phyloP scores from a whole-genome alignment of 2,797 vertebrate genomes.

The Spheniscus humboldti region DNA sequence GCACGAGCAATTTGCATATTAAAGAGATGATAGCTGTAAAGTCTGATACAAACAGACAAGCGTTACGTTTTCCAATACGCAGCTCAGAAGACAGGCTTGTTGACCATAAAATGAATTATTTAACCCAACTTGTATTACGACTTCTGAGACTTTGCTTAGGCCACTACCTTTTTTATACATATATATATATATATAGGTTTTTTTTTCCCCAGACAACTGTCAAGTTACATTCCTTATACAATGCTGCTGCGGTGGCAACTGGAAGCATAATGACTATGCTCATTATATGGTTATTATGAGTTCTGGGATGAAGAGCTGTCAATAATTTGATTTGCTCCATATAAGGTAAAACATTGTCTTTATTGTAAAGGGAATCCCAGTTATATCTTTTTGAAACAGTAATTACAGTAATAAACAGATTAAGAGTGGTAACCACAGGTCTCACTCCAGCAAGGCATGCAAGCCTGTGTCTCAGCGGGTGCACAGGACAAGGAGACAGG shows the following conservation, averaged over 20 bases:
- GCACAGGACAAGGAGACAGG: background rate
- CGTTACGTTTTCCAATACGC: conserved; percentile 4
- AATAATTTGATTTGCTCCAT: background rate
- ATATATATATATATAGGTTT: background rate
- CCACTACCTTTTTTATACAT: background rate
- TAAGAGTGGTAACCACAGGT: background rate
- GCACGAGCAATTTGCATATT: conserved; percentile 36
- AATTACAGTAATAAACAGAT: background rate
- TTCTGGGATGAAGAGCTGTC: conserved; percentile 4
- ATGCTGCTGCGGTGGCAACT: background rate
- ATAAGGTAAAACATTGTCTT: background rate
- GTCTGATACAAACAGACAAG: conserved; percentile 58
- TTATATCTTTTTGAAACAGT: background rate
- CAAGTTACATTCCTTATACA: background rate
- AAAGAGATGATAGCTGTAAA: conserved; percentile 56
- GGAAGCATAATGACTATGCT: background rate
- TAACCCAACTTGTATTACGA: conserved; percentile 18
- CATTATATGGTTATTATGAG: conserved; percentile 8
- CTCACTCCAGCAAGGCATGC: background rate
- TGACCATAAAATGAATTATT: conserved; percentile 32
- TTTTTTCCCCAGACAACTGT: background rate
- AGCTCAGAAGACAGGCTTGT: conserved; percentile 31
- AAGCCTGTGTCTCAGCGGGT: background rate
- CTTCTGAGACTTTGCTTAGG: conserved; percentile 9
- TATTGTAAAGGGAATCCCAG: background rate